Evolutionary conservation across 1,140 invertebrate genomes (phyloP).

Genomic region (Dufourea novaeangliae): DNA sequence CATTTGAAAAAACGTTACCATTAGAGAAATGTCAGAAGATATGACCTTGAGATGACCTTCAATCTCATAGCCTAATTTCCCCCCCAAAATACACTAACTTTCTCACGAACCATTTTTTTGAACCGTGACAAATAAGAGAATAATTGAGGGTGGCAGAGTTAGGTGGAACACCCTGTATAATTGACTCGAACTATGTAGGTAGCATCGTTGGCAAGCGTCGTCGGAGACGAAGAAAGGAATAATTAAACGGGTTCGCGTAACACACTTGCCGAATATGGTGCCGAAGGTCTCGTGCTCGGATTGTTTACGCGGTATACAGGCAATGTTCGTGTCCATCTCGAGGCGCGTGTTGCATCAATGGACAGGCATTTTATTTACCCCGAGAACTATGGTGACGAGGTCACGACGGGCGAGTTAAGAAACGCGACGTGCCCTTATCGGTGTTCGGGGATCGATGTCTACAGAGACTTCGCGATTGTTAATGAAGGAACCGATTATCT

Average conservation of each 20-base stretch:
- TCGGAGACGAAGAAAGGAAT: conserved; percentile 49
- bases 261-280: conserved; percentile 65
- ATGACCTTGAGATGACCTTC: too few species aligned
- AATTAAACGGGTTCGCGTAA: conserved; percentile 68
- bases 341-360: conserved; percentile 53
- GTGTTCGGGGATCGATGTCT: not conserved
- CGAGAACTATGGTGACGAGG: conserved; percentile 39
- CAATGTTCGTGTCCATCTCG: conserved; percentile 52
- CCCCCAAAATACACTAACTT: too few species aligned
- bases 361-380: conserved; percentile 50
- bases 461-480: not conserved
- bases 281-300: conserved; percentile 51
- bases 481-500: not conserved
- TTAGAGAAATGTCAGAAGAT: too few species aligned
- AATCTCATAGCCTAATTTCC: too few species aligned
- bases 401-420: conserved; percentile 37
- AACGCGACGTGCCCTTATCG: not conserved
- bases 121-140: too few species aligned
- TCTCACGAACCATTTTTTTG: too few species aligned
- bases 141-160: too few species aligned
- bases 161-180: too few species aligned
- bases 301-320: conserved; percentile 30
- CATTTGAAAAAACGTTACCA: too few species aligned
- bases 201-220: conserved; percentile 30
- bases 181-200: conserved; percentile 14